These are phyloP conservation scores for Ectropis crepuscularia DNA, from an alignment of 2,888 invertebrate genomes.

Conservation along the genomic window DNA sequence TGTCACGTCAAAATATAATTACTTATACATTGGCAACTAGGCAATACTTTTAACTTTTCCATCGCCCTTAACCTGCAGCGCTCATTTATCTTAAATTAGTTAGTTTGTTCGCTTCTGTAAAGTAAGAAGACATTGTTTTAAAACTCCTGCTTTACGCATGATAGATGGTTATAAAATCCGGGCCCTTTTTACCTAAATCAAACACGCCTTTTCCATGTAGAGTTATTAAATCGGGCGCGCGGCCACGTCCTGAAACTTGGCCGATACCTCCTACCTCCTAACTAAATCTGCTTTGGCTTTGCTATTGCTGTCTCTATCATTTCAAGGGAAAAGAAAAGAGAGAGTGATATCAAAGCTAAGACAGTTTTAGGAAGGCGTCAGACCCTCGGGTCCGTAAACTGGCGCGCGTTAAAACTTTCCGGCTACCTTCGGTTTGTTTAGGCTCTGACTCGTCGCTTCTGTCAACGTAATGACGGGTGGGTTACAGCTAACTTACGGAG, in stretches of 20 bases:
- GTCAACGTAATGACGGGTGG: constrained; percentile 23
- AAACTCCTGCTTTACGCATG: background rate
- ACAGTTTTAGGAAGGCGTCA: too few species aligned
- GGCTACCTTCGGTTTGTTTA: constrained; percentile 43
- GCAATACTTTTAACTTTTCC: too few species aligned
- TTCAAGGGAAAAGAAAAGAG: too few species aligned
- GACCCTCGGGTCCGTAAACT: constrained; percentile 41
- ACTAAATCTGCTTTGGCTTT: too few species aligned
- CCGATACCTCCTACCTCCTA: constrained; percentile 32
- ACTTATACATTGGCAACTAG: too few species aligned
- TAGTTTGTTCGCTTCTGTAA: background rate
- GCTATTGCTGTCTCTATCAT: too few species aligned
- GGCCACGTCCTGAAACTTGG: constrained; percentile 29
- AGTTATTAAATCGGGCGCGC: constrained; percentile 19
- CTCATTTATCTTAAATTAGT: too few species aligned
- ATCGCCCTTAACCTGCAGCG: too few species aligned
- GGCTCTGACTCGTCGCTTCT: constrained; percentile 30
- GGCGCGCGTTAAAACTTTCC: constrained; percentile 45
- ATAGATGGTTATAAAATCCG: background rate
- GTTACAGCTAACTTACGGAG: background rate
- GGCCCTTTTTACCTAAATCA: constrained; percentile 5
- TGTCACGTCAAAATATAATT: too few species aligned
- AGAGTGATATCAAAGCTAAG: too few species aligned
- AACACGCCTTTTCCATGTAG: constrained; percentile 24
- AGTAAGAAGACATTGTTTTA: background rate